These are phyloP conservation scores for Rhagoletis pomonella DNA, from an alignment of 1,140 invertebrate species.

Conservation along the genomic window DNA sequence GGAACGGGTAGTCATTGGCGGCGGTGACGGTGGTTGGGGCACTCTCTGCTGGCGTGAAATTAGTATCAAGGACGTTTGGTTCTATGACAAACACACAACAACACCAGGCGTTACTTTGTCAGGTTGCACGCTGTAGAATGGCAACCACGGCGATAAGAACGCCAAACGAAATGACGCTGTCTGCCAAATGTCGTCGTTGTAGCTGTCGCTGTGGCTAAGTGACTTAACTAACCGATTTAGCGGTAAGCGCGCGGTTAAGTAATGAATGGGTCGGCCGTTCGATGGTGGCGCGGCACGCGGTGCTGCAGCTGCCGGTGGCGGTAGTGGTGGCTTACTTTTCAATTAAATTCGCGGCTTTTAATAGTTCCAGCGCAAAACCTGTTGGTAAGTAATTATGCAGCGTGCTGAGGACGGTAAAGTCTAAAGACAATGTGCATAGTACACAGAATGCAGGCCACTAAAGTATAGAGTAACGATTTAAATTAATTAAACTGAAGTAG, in stretches of 20 bases:
- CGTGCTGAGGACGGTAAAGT: not conserved
- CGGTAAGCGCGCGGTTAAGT: conserved; percentile 8
- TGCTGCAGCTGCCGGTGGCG: not conserved
- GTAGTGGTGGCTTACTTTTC: conserved; percentile 27
- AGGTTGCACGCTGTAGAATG: not conserved
- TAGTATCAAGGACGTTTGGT: conserved; percentile 39
- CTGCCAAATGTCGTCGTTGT: not conserved
- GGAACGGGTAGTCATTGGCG: not conserved
- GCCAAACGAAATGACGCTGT: not conserved
- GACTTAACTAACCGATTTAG: conserved; percentile 28
- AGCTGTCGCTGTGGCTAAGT: not conserved
- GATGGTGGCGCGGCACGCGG: not conserved
- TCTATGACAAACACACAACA: not conserved
- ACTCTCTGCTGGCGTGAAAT: conserved; percentile 2
- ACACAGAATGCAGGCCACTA: conserved; percentile 13
- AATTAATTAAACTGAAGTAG: conserved; percentile 48
- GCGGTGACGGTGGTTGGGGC: not conserved
- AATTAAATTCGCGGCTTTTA: conserved; percentile 42
- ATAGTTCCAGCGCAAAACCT: conserved; percentile 16
- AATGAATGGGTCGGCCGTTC: not conserved
- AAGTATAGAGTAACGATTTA: conserved; percentile 37
- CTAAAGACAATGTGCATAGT: conserved; percentile 3
- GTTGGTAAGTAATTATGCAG: conserved; percentile 25
- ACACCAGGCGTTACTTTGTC: not conserved
- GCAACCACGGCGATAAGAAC: not conserved